These are phyloP conservation scores for Onychomys leucogaster DNA, from an alignment of 2,797 vertebrate species.

Conservation along the genomic window DNA sequence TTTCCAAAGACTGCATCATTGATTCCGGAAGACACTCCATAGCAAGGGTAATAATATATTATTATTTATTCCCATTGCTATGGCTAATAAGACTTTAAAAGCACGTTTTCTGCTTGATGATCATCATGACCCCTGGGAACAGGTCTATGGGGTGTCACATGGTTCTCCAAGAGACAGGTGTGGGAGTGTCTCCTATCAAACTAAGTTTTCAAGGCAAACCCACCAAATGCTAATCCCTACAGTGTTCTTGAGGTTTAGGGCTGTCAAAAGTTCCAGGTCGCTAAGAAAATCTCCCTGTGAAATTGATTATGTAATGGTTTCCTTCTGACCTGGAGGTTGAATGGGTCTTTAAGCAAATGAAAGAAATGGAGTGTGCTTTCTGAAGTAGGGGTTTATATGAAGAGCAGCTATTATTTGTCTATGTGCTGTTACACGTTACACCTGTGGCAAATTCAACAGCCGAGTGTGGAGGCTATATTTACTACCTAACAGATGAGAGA, in stretches of 20 bases:
- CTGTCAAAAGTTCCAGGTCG: neutral
- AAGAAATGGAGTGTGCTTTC: neutral
- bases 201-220: neutral
- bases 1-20: constrained; percentile 14
- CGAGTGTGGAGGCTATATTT: neutral
- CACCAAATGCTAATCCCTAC: neutral
- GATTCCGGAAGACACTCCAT: neutral
- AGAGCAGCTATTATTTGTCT: neutral
- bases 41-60: neutral
- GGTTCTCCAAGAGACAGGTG: neutral
- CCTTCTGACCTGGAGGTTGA: constrained; percentile 23
- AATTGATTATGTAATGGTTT: constrained; percentile 45
- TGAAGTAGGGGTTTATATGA: neutral
- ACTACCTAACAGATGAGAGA: neutral
- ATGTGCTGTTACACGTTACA: neutral
- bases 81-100: neutral
- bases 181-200: neutral
- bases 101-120: neutral
- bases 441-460: neutral
- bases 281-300: constrained; percentile 11
- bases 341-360: neutral
- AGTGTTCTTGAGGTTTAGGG: neutral
- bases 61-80: neutral
- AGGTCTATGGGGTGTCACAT: neutral
- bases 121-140: neutral